phyloP scores from a whole-genome alignment of 1,140 invertebrate genomes.

The Pentalonia nigronervosa region DNA sequence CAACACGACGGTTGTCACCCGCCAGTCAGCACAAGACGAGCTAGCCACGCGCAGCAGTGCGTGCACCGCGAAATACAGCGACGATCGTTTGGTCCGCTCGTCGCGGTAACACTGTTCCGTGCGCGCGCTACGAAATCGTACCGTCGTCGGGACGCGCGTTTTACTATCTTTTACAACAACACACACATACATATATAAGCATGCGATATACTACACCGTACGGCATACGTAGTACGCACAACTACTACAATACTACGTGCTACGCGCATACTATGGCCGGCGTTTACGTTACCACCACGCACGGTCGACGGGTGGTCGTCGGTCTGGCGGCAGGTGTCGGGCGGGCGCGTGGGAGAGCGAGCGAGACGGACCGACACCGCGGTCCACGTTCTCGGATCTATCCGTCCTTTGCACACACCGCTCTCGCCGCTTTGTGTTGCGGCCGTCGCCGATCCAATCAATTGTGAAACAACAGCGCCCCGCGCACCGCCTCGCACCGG shows the following conservation, averaged over 20 bases:
- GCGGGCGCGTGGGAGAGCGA: constrained; percentile 6
- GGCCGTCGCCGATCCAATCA: constrained; percentile 36
- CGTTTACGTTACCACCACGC: constrained; percentile 14
- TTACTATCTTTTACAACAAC: background rate
- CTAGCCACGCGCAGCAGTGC: background rate
- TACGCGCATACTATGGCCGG: constrained; percentile 13
- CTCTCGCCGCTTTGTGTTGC: background rate
- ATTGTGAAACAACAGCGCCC: constrained; percentile 55
- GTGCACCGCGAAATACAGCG: background rate
- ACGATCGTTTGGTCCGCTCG: background rate
- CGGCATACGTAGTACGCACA: too few relatives aligned
- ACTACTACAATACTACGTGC: background rate
- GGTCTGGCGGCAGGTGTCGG: background rate
- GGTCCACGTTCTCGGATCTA: background rate
- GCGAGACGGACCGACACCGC: constrained; percentile 27
- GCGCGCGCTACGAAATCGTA: background rate
- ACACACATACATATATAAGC: background rate
- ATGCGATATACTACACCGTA: background rate
- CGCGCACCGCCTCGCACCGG: background rate
- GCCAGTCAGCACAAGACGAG: too few relatives aligned
- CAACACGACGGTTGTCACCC: background rate
- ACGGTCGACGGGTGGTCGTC: background rate
- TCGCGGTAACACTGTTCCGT: background rate
- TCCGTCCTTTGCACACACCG: constrained; percentile 17
- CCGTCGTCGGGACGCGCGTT: background rate